phyloP scores from a whole-genome alignment of 2,797 vertebrate genomes.

The Cheirogaleus major region DNA sequence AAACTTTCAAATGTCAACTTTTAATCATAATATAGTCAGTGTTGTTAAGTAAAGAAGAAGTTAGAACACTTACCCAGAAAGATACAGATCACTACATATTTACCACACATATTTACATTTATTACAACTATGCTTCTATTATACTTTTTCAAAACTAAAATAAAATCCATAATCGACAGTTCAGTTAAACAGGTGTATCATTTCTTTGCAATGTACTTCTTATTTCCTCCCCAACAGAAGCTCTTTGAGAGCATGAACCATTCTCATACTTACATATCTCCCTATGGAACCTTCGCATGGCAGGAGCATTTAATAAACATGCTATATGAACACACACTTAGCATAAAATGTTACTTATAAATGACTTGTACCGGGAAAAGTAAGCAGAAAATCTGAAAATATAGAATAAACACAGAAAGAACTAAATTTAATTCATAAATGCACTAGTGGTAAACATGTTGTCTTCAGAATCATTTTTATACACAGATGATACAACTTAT shows the following conservation, averaged over 20 bases:
- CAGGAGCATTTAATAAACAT: background rate
- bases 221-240: background rate
- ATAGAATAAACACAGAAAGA: background rate
- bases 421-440: background rate
- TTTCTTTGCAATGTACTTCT: background rate
- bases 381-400: background rate
- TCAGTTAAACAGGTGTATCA: too few relatives aligned
- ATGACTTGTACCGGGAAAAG: background rate
- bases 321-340: background rate
- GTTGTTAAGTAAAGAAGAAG: background rate
- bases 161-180: background rate
- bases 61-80: background rate
- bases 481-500: constrained; percentile 43
- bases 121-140: background rate
- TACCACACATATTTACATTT: background rate
- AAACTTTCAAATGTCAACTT: constrained; percentile 13
- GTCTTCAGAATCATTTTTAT: background rate
- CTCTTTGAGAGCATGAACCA: background rate
- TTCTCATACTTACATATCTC: background rate
- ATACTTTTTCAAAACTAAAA: background rate
- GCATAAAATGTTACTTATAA: background rate
- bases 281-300: background rate
- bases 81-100: background rate
- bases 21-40: background rate
- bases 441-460: background rate